Evolutionary conservation across 2,888 invertebrate genomes (phyloP).

Genomic region (Oeneis ivallda): DNA sequence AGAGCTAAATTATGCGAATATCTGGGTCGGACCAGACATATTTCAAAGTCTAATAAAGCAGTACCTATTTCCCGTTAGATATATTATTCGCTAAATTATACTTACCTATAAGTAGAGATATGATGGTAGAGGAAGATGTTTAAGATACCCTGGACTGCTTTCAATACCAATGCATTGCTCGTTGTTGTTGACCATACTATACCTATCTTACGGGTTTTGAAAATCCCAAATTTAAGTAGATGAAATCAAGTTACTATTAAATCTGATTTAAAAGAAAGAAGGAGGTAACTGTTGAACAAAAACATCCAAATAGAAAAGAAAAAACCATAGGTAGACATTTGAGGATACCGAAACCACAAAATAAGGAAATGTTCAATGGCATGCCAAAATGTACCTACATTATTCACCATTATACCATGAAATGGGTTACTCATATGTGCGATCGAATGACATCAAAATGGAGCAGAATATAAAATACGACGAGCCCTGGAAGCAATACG

Average conservation of each 20-base stretch:
- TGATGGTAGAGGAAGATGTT: no score
- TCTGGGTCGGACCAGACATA: slow-evolving; percentile 18
- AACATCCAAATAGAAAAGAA: neutral
- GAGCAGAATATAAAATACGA: slow-evolving; percentile 60
- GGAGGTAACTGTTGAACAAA: neutral
- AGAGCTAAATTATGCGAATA: slow-evolving; percentile 47
- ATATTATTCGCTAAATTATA: neutral
- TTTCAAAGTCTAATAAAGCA: slow-evolving; percentile 17
- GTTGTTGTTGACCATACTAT: neutral
- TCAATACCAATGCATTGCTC: no score
- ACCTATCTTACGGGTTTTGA: no score
- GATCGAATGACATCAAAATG: slow-evolving; percentile 39
- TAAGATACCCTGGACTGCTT: no score
- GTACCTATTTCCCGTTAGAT: neutral
- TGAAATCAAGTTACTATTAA: no score
- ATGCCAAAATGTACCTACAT: slow-evolving; percentile 9
- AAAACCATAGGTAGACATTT: neutral
- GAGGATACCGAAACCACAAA: neutral
- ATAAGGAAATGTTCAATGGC: slow-evolving; percentile 12
- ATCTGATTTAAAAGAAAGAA: neutral
- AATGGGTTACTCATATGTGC: slow-evolving; percentile 23
- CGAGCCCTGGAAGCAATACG: slow-evolving; percentile 58
- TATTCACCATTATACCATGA: slow-evolving; percentile 23
- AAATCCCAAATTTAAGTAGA: no score
- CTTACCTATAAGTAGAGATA: no score